Conservation (phyloP, 2,113 vertebrate species). For the Corythornis cristatus region DNA sequence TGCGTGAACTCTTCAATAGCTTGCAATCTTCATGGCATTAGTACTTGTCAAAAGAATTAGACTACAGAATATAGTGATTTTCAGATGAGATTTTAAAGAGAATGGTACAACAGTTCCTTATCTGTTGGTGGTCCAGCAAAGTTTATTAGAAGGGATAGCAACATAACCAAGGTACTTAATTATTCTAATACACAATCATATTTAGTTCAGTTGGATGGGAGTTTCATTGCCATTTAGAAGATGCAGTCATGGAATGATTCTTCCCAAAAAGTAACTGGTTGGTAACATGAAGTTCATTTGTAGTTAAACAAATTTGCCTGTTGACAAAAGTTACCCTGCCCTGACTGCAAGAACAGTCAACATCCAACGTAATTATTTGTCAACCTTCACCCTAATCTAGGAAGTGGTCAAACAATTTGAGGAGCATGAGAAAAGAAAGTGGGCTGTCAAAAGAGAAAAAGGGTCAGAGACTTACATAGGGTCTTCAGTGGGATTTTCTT, state of each 20-base stretch:
- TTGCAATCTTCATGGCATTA: not conserved
- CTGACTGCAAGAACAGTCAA: not conserved
- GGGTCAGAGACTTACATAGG: not conserved
- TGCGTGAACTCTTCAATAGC: not conserved
- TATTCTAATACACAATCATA: not conserved
- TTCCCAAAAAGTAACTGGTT: not conserved
- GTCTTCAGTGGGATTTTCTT: not conserved
- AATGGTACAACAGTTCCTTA: not conserved
- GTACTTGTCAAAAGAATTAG: not conserved
- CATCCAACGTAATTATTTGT: not conserved
- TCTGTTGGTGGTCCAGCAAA: not conserved
- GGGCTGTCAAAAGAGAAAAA: not conserved
- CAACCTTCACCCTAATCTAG: not conserved
- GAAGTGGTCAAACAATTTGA: not conserved
- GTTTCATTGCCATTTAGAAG: not conserved
- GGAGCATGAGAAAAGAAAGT: not conserved
- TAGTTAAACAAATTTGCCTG: not conserved
- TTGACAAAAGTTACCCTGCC: not conserved
- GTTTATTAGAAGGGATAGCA: not conserved
- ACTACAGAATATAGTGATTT: not conserved
- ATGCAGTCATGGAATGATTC: not conserved
- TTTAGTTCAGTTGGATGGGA: not conserved
- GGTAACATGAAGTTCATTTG: not conserved
- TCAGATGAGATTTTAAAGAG: not conserved
- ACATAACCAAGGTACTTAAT: not conserved